Base-by-base conservation (phyloP, 1,140 invertebrate genomes). In the Ladona fulva region DNA sequence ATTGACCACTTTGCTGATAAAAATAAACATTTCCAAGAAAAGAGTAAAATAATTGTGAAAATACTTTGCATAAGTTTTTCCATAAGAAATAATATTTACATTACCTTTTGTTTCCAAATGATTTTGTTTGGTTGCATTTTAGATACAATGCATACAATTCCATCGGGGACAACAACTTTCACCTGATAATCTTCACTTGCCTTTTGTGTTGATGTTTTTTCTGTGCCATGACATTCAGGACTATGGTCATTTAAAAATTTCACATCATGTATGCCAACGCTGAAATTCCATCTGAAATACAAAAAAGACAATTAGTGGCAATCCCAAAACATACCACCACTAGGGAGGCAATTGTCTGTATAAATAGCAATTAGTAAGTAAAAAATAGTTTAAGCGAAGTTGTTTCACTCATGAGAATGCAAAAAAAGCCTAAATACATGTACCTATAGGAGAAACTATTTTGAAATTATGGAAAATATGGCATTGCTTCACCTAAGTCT, bases 201-300 rank as follows among this genome's bases (percentile, higher is more conserved):
- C 1, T 66, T 66, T 76, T 86, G 82, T 29, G 83, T 25, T 77
- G 83, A 79, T 10, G 79, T 77, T 77, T 77, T 81, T 59, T 66
- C 77, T n/a, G n/a, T 59, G 0, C 25, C 74, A 76, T 86, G 85
- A 77, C 91, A 92, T 75, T 87, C 85, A 79, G 86, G 80, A 79
- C 85, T 82, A 80, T 85, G 79, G 79, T 86, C 81, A 79, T 82
- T 81, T 24, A 88, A 77, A n/a, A 95, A 81, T 74, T 91, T 90
- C 44, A 97, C 80, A 80, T 96, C 91, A 85, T 96, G 93, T 79
- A 94, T 91, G 0, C 93, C 95, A 42, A 98, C 95, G 85, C 94
- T 97, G 82, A 97, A 98, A 86, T 98, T 97, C 96, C 96, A 98
- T 82, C 94, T 94, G 81, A 44, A 84, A 83, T 76, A 77, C 8